Evolutionary conservation across 2,797 vertebrate species (phyloP).

Genomic region (Setipinna tenuifilis): DNA sequence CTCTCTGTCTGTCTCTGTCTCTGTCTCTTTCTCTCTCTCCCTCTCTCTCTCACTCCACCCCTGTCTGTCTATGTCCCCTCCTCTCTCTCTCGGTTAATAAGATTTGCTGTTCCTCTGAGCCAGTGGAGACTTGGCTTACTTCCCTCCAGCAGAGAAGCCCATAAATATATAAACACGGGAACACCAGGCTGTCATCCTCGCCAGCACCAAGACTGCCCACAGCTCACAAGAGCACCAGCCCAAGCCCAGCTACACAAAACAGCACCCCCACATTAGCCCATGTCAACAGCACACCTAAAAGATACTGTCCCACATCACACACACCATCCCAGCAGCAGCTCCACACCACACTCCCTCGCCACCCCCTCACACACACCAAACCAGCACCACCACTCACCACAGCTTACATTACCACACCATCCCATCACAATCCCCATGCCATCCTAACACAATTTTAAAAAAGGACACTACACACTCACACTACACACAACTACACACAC

Average conservation of each 20-base stretch:
- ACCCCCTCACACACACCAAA: neutral
- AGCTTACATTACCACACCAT: neutral
- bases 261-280: too few relatives aligned
- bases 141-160: neutral
- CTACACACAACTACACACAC: too few relatives aligned
- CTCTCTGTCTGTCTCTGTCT: neutral
- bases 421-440: neutral
- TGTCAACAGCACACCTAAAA: too few relatives aligned
- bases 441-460: neutral
- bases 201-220: neutral
- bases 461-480: neutral
- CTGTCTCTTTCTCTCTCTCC: constrained; percentile 7
- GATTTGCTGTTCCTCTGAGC: neutral
- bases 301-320: too few relatives aligned
- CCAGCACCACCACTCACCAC: neutral
- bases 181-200: neutral
- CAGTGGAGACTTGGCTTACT: neutral
- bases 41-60: constrained; percentile 39
- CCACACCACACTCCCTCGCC: neutral
- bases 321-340: too few relatives aligned
- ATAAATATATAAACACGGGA: constrained; percentile 16
- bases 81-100: constrained; percentile 25
- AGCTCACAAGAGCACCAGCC: neutral
- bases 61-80: constrained; percentile 11
- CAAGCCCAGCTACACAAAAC: too few relatives aligned